A percentile compares a stretch with the other conserved stretches of the same genome.
phyloP scores from a whole-genome alignment of 2,113 vertebrate genomes.

The Triplophysa tibetana region DNA sequence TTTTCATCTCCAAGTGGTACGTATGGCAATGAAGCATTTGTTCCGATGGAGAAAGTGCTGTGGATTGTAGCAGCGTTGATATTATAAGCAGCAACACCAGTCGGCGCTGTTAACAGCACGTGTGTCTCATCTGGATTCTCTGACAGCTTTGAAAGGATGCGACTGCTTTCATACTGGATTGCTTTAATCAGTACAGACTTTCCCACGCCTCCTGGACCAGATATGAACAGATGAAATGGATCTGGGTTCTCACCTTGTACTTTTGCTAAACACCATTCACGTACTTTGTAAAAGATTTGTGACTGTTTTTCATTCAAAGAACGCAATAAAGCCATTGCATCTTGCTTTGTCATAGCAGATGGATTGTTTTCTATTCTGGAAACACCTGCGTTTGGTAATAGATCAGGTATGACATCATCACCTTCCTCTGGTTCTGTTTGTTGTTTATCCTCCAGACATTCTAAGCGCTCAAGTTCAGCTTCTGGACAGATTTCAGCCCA shows the following conservation, averaged over 20 bases:
- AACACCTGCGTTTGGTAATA: neutral
- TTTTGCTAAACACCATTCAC: slow-evolving; percentile 20
- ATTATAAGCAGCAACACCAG: no score
- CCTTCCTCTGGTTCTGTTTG: neutral
- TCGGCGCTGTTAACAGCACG: no score
- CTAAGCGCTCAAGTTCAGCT: slow-evolving; percentile 34
- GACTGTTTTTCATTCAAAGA: slow-evolving; percentile 32
- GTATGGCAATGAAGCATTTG: no score
- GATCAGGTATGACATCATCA: slow-evolving; percentile 2
- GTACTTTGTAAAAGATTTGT: slow-evolving; percentile 2
- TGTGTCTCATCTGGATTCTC: slow-evolving; percentile 4
- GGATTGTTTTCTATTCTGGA: slow-evolving; percentile 1
- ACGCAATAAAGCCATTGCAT: slow-evolving; percentile 16
- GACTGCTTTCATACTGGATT: neutral
- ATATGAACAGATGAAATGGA: slow-evolving; percentile 36
- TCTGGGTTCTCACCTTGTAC: slow-evolving; percentile 15
- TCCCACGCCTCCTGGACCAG: slow-evolving; percentile 4
- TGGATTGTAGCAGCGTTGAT: no score
- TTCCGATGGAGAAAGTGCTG: no score
- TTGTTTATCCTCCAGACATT: neutral
- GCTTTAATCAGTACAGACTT: slow-evolving; percentile 9
- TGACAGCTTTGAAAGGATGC: neutral
- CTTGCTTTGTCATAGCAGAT: neutral
- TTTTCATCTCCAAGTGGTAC: neutral
- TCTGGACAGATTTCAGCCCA: slow-evolving; percentile 46